phyloP scores from a whole-genome alignment of 2,888 invertebrate genomes.

The Parnassius apollo region DNA sequence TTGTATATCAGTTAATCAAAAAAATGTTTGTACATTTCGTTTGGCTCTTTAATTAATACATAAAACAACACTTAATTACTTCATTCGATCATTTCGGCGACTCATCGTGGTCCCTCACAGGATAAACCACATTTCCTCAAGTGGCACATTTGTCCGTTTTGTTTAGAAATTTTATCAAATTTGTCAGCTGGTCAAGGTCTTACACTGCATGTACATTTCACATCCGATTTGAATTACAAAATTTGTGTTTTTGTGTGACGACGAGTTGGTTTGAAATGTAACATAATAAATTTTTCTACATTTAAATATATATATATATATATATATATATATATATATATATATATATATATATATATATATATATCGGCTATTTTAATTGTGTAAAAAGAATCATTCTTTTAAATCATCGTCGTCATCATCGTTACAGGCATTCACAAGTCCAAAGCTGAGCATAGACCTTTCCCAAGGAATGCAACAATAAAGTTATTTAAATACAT shows the following conservation, averaged over 20 bases:
- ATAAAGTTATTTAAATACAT: no score
- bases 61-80: no score
- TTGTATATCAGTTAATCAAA: no score
- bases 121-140: conserved; percentile 20
- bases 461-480: no score
- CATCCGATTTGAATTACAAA: not conserved
- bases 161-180: conserved; percentile 23
- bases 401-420: no score
- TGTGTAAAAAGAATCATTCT: not conserved
- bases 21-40: no score
- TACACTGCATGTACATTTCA: conserved; percentile 4
- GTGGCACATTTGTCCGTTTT: conserved; percentile 21
- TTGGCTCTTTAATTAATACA: no score
- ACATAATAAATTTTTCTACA: conserved; percentile 8
- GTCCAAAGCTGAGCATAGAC: no score
- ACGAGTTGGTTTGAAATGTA: not conserved
- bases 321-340: no score
- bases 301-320: not conserved
- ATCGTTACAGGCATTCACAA: no score
- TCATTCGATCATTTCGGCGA: conserved; percentile 17
- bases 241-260: conserved; percentile 1
- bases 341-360: no score
- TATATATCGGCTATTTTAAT: not conserved
- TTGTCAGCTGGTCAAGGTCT: conserved; percentile 15
- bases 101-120: conserved; percentile 24